Percentiles rank a stretch among this genome's conserved stretches.
These are phyloP conservation scores for Andrena chrysosceles DNA, from an alignment of 2,888 invertebrate genomes.

Conservation along the genomic window DNA sequence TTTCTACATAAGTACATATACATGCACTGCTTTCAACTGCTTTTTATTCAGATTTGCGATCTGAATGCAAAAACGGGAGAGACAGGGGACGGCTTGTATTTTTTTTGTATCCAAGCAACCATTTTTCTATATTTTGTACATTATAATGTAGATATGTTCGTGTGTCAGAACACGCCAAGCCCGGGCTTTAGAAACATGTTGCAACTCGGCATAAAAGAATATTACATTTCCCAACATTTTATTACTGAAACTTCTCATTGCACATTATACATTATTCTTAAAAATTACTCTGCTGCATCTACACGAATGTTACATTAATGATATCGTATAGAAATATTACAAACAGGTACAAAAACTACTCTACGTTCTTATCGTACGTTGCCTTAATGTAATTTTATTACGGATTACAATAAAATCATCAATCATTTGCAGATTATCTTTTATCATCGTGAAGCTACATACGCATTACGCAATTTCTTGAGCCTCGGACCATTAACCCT, in stretches of 20 bases:
- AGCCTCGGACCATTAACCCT: slow-evolving; percentile 27
- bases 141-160: too few relatives aligned
- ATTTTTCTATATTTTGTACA: too few relatives aligned
- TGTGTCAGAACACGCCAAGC: too few relatives aligned
- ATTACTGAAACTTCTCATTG: slow-evolving; percentile 80
- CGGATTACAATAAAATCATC: slow-evolving; percentile 34
- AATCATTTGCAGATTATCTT: slow-evolving; percentile 27
- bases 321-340: slow-evolving; percentile 81
- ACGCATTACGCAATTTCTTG: not conserved
- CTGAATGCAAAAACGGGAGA: too few relatives aligned
- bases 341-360: slow-evolving; percentile 84
- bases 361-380: slow-evolving; percentile 69
- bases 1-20: too few relatives aligned
- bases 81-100: too few relatives aligned
- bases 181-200: too few relatives aligned
- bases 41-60: too few relatives aligned
- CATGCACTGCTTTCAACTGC: too few relatives aligned
- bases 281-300: slow-evolving; percentile 62
- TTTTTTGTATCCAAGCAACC: too few relatives aligned
- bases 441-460: slow-evolving; percentile 7
- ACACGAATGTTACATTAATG: slow-evolving; percentile 69
- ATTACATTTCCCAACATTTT: slow-evolving; percentile 70
- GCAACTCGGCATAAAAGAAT: not conserved
- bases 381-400: slow-evolving; percentile 30
- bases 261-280: slow-evolving; percentile 79